Evolutionary conservation across 2,113 vertebrate genomes (phyloP).

Genomic region (Sorex araneus): DNA sequence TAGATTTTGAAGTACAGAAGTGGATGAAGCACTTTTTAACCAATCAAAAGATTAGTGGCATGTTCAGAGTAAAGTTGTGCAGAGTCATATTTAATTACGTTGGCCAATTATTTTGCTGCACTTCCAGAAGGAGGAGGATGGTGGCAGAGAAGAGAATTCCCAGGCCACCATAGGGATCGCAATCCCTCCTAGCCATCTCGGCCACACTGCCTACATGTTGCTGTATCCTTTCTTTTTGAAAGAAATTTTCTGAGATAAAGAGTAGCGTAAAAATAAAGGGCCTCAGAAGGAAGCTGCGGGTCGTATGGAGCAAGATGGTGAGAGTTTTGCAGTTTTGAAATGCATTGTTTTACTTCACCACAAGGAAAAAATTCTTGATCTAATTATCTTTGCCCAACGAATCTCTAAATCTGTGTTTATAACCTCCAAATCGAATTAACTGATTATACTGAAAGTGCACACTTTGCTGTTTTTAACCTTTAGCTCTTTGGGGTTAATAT

Average conservation of each 20-base stretch:
- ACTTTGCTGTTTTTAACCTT: constrained; percentile 11
- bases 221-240: neutral
- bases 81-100: constrained; percentile 78
- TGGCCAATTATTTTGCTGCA: constrained; percentile 72
- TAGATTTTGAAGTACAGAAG: constrained; percentile 52
- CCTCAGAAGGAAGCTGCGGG: neutral
- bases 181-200: constrained; percentile 45
- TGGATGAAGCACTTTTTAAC: constrained; percentile 64
- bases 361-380: neutral
- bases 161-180: constrained; percentile 53
- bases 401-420: neutral
- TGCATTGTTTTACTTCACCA: neutral
- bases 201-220: neutral
- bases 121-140: neutral
- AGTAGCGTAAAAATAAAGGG: constrained; percentile 24
- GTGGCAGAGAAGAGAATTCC: constrained; percentile 38
- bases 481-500: constrained; percentile 17
- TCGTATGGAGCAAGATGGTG: neutral
- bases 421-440: neutral
- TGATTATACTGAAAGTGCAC: neutral
- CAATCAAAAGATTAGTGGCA: constrained; percentile 50
- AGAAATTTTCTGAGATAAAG: constrained; percentile 62
- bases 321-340: constrained; percentile 43
- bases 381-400: neutral
- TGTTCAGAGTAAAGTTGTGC: neutral